Base-by-base conservation (phyloP, 1,140 invertebrate genomes). In the Scaptomyza montana region DNA sequence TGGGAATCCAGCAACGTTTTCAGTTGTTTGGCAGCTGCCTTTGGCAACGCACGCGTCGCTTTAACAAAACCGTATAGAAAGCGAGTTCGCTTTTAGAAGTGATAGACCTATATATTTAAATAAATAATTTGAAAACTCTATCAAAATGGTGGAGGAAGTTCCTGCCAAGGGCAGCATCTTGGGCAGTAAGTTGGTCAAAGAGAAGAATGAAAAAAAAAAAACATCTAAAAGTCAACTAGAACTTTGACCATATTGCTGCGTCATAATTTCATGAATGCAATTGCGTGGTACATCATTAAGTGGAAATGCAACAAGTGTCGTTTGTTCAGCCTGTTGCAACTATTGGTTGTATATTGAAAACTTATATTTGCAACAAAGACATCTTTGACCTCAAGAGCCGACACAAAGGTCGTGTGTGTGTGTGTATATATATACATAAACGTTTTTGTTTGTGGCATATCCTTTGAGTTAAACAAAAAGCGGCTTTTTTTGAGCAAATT, bases 111-210 rank as follows among this genome's bases (percentile, higher is more conserved):
- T 3, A 28, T 10, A 39, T 50, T 54, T 49, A 63, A 28, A 50
- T 66, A 41, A 55, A 13, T 43, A n/a, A 51, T 50, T 50, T 36
- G 9, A 28, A 49, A 19, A 54, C 55, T 7, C 21, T 12, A 55
- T 30, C 66, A 74, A 69, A 21, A 91, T 91, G 90, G 16, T 84
- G 41, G 77, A 91, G 28, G 90, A 91, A 61, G 82, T 91, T 68
- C 77, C 87, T 49, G 90, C 90, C 49, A 80, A 61, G 50, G 90
- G 90, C 77, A 90, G 87, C 73, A 59, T 91, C 46, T 86, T 91
- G 72, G 90, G 90, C 81, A 91, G 90, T 91, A 90, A 91, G 90
- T 91, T 47, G n/a, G 13, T 8, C 45, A 49, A 10, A 8, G 2
- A 49, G 9, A 25, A 49, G 33, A 25, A 41, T 16, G 13, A 8